phyloP scores from a whole-genome alignment of 2,888 invertebrate species.

The Torymus auratus region DNA sequence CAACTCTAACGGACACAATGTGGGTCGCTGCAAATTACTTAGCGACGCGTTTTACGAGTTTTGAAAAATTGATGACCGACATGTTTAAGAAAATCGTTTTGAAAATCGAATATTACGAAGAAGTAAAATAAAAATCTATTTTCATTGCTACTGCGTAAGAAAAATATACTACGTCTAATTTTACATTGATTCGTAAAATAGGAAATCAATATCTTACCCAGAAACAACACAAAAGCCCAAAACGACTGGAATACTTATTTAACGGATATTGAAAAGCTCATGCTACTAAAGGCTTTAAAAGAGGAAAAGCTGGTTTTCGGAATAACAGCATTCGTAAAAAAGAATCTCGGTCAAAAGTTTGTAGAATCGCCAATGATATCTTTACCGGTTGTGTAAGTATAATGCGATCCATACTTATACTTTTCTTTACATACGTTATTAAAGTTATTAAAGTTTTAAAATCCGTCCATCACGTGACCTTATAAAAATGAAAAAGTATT shows the following conservation, averaged over 20 bases:
- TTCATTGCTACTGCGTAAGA: no score
- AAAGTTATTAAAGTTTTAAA: no score
- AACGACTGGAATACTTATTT: conserved; percentile 82
- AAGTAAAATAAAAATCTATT: conserved; percentile 75
- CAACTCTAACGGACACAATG: conserved; percentile 81
- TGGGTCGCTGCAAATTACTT: conserved; percentile 85
- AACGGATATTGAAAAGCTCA: conserved; percentile 86
- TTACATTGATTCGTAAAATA: conserved; percentile 65
- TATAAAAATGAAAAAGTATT: no score
- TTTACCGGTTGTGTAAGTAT: conserved; percentile 81
- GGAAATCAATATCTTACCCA: conserved; percentile 80
- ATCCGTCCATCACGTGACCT: no score
- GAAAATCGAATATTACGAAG: conserved; percentile 80
- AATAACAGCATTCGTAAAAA: conserved; percentile 87
- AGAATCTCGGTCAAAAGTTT: conserved; percentile 86
- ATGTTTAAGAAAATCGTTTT: conserved; percentile 79
- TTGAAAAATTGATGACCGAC: conserved; percentile 79
- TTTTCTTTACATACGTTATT: no score
- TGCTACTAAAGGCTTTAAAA: conserved; percentile 86
- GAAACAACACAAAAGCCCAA: conserved; percentile 69
- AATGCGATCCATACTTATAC: neutral
- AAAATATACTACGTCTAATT: no score
- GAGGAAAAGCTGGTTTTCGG: conserved; percentile 90
- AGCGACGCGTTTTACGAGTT: conserved; percentile 79
- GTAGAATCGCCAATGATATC: conserved; percentile 89